phyloP scores from a whole-genome alignment of 2,113 vertebrate species.

The Capra hircus region DNA sequence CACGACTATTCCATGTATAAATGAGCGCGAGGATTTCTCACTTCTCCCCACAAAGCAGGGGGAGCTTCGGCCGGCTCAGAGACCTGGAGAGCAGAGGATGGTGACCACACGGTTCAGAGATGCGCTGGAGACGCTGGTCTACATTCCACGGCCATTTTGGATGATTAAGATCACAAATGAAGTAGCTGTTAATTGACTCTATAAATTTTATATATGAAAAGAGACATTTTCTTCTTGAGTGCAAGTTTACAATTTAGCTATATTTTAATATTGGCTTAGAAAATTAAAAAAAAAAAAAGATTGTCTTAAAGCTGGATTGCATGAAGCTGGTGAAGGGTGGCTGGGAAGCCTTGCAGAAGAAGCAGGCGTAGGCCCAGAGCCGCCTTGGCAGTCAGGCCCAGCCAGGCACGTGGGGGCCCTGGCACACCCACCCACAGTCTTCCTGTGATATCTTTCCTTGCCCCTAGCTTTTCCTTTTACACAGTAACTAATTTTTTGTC shows the following conservation, averaged over 20 bases:
- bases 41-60: too few relatives aligned
- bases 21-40: fast-evolving
- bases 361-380: fast-evolving
- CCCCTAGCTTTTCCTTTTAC: fast-evolving
- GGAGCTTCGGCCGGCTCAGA: fast-evolving
- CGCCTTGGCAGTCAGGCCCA: fast-evolving
- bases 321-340: fast-evolving
- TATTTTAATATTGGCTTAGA: neutral
- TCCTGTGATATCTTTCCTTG: fast-evolving
- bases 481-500: fast-evolving
- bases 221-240: neutral
- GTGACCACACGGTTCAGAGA: neutral
- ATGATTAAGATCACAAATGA: neutral
- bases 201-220: constrained; percentile 20
- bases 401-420: fast-evolving
- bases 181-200: neutral
- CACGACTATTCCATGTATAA: fast-evolving
- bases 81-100: fast-evolving
- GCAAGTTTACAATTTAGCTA: neutral
- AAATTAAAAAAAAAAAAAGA: neutral
- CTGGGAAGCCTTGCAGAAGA: fast-evolving
- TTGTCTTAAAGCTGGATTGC: fast-evolving
- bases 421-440: fast-evolving
- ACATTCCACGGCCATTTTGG: neutral
- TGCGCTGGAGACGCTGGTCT: fast-evolving